Base-by-base conservation (phyloP, 2,113 vertebrate species). In the Daphoenositta chrysoptera region DNA sequence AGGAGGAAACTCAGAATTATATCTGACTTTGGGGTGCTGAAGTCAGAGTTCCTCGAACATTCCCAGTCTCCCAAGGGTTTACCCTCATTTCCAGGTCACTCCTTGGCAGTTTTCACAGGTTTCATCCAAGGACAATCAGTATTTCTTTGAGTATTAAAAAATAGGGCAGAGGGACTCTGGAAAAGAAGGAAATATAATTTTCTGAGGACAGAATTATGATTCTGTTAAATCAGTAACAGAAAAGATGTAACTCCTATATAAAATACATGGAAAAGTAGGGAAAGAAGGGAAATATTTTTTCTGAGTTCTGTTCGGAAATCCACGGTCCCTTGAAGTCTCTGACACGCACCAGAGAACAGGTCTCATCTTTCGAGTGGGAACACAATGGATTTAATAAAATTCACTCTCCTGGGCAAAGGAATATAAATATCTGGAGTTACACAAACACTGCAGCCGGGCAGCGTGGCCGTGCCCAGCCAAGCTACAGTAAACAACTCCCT, bases 301-400 rank as follows among this genome's bases (percentile, higher is more conserved):
- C 66, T 53, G 45, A 80, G 23, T 30, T 51, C 9, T 85, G 48
- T 27, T 50, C 51, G 50, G 50, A 83, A 95, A 94, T 89, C 57
- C 94, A 56, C 15, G 85, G 81, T 27, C 33, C 73, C 51, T 40
- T 53, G 5, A 69, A 76, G 40, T 2, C 57, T 68, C 15, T n/a
- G 3, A 1, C 28, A 33, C 0, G 30, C 44, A 44, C 44, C 8
- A 51, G 57, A 60, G 80, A 72, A n/a, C 0, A 6, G 22, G 17
- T 18, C 79, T 81, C 45, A 9, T 48, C 37, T 37, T 48, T 28
- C 0, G 33, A 72, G 39, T 16, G 56, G 50, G 60, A 87, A 35
- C 47, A 83, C 54, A 30, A 11, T 1, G 9, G 60, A 15, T 87
- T 83, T 50, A 79, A 65, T 72, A 48, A 56, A 72, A 93, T 44